Conservation (phyloP, 2,113 vertebrate genomes). For the Ictidomys tridecemlineatus region DNA sequence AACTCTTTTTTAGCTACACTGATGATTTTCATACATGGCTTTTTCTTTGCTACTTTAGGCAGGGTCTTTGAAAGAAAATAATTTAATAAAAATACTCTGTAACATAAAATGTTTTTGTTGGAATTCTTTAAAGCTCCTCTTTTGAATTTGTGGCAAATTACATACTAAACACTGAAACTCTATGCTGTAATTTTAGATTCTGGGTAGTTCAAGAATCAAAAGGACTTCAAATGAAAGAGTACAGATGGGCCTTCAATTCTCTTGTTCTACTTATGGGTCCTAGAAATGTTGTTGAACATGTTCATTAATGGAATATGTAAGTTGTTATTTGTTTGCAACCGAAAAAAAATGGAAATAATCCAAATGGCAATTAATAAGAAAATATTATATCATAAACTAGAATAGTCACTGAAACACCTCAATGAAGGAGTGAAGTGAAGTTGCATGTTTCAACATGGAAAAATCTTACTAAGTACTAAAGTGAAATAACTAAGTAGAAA, state of each 20-base stretch:
- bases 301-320: background rate
- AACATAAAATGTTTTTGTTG: background rate
- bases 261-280: background rate
- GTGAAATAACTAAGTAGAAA: background rate
- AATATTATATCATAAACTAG: background rate
- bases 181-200: background rate
- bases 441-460: background rate
- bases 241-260: background rate
- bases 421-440: background rate
- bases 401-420: background rate
- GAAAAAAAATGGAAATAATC: background rate
- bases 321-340: background rate
- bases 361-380: background rate
- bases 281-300: background rate
- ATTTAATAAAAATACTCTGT: slow-evolving; percentile 21
- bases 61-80: background rate
- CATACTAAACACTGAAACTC: background rate
- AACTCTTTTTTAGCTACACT: background rate
- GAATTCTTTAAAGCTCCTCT: background rate
- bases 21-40: background rate
- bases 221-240: background rate
- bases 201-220: background rate
- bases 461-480: background rate
- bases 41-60: slow-evolving; percentile 26
- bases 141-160: slow-evolving; percentile 15